These are phyloP conservation scores for Procavia capensis DNA, from an alignment of 2,113 vertebrate genomes.

Conservation along the genomic window DNA sequence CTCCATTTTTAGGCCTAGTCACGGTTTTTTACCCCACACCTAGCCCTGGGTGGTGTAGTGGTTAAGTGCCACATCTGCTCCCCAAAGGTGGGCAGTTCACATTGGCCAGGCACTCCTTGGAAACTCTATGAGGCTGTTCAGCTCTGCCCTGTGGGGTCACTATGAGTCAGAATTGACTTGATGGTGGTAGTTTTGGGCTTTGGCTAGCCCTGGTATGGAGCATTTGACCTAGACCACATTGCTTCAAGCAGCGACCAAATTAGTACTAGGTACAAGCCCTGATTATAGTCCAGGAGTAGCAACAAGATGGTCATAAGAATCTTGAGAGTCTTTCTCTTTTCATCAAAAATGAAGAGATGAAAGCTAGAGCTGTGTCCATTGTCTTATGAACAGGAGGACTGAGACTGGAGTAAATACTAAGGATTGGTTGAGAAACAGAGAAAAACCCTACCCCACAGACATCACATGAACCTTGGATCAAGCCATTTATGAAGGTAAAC, in stretches of 20 bases:
- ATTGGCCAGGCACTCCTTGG: too few species aligned
- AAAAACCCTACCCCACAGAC: neutral
- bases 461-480: neutral
- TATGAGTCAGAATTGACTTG: too few species aligned
- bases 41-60: too few species aligned
- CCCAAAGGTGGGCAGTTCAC: too few species aligned
- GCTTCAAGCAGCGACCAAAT: neutral
- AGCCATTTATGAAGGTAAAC: neutral
- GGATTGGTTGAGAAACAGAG: neutral
- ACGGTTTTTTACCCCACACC: neutral
- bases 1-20: neutral
- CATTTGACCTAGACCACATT: neutral
- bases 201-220: neutral
- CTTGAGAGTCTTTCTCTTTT: neutral
- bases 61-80: too few species aligned
- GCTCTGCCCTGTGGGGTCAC: too few species aligned
- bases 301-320: neutral
- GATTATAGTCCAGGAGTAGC: neutral
- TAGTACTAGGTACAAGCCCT: neutral
- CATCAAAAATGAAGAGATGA: constrained; percentile 17
- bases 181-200: too few species aligned
- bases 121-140: too few species aligned
- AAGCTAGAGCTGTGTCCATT: neutral
- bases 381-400: neutral
- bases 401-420: neutral